These are phyloP conservation scores for Anagyrus pseudococci DNA, from an alignment of 2,888 invertebrate species.

Conservation along the genomic window DNA sequence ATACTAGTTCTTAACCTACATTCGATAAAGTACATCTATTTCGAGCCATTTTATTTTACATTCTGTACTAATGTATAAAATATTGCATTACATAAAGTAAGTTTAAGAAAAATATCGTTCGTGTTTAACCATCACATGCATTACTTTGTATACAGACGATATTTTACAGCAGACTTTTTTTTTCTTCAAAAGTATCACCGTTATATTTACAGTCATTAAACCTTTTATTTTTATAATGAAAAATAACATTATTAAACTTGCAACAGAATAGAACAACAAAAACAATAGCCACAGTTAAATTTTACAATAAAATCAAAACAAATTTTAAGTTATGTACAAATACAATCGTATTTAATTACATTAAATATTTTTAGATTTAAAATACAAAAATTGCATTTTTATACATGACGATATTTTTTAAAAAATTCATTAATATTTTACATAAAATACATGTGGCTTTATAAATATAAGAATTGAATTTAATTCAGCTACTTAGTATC, in stretches of 20 bases:
- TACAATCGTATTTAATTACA: no score
- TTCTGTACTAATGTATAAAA: background rate
- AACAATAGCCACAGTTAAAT: no score
- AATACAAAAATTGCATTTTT: no score
- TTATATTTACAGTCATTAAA: background rate
- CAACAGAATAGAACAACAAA: background rate
- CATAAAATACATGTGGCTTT: no score
- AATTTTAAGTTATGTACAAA: no score
- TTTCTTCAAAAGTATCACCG: background rate
- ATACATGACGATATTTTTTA: no score
- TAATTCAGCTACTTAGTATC: background rate
- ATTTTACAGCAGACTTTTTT: background rate
- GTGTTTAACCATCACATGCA: background rate
- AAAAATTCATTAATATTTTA: no score
- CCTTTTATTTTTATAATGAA: background rate
- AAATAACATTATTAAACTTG: background rate
- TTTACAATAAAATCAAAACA: background rate
- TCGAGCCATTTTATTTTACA: background rate
- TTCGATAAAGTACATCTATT: slow-evolving; percentile 17
- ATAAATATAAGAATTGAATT: no score
- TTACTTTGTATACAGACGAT: no score
- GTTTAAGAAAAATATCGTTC: no score
- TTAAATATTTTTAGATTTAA: no score
- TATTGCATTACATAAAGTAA: background rate
- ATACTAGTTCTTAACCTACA: slow-evolving; percentile 15